Percentiles rank a stretch among this genome's conserved stretches.
Evolutionary conservation across 1,140 invertebrate species (phyloP).

Genomic region (Solenopsis fugax): DNA sequence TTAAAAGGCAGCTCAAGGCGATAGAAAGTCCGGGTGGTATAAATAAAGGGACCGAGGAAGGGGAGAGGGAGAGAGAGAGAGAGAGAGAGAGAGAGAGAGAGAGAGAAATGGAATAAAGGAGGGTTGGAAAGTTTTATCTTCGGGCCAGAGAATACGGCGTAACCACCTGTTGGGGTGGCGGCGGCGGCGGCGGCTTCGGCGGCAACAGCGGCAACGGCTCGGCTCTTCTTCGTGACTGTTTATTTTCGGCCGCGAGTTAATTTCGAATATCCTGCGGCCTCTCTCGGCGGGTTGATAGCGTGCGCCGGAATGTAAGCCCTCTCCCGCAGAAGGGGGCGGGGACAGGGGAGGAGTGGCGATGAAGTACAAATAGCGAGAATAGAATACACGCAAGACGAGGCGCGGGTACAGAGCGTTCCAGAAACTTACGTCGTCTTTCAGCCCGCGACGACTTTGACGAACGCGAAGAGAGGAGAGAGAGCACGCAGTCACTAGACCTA

Average conservation of each 20-base stretch:
- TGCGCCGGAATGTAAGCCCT: not conserved
- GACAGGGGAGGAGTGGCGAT: not conserved
- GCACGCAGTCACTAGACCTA: not conserved
- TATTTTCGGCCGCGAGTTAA: conserved; percentile 68
- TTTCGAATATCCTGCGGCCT: conserved; percentile 68
- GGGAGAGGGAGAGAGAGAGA: not conserved
- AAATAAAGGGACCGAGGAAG: conserved; percentile 1
- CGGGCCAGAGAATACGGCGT: conserved; percentile 10
- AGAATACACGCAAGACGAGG: conserved; percentile 15
- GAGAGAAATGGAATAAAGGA: conserved; percentile 36
- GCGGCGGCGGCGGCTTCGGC: not conserved
- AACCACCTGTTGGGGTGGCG: conserved; percentile 77
- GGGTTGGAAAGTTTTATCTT: conserved; percentile 67
- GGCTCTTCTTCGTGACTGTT: conserved; percentile 43
- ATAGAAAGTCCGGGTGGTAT: conserved; percentile 66
- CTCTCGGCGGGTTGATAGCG: conserved; percentile 47
- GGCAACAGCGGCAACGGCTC: not conserved
- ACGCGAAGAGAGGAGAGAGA: too few species aligned
- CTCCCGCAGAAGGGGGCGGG: conserved; percentile 24
- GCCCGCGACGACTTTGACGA: not conserved
- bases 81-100: not conserved
- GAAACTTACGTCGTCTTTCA: not conserved
- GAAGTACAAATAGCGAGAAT: conserved; percentile 30
- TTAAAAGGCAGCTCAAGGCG: conserved; percentile 66
- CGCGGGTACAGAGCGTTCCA: not conserved